Evolutionary conservation across 2,888 invertebrate genomes (phyloP).

Genomic region (Patella pellucida): DNA sequence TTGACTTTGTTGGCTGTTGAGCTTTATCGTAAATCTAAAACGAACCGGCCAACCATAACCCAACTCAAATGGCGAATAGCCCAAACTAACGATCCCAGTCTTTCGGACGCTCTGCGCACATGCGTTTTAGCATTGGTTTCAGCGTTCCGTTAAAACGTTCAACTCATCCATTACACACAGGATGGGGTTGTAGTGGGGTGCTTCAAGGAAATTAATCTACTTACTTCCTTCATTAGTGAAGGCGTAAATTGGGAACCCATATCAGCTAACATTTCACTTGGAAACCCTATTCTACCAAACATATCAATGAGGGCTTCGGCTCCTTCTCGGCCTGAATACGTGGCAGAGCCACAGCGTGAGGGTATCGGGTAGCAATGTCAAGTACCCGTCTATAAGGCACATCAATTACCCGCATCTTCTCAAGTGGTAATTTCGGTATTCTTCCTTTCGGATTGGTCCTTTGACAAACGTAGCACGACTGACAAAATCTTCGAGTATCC

Average conservation of each 20-base stretch:
- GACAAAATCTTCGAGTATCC: constrained; percentile 20
- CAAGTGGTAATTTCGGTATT: constrained; percentile 23
- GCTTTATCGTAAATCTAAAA: no score
- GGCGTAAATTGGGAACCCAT: constrained; percentile 39
- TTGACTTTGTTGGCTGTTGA: no score
- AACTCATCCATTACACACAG: constrained; percentile 22
- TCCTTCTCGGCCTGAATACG: not conserved
- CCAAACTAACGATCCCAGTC: constrained; percentile 37
- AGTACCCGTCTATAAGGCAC: constrained; percentile 36
- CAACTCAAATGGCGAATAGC: no score
- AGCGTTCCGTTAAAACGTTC: constrained; percentile 32
- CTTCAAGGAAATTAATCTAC: constrained; percentile 30
- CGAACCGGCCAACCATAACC: no score
- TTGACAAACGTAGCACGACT: constrained; percentile 30
- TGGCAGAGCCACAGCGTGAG: constrained; percentile 29
- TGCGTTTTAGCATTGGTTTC: constrained; percentile 24
- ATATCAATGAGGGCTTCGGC: constrained; percentile 33
- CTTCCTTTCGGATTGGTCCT: constrained; percentile 1
- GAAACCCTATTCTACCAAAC: constrained; percentile 34
- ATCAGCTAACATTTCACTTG: constrained; percentile 35
- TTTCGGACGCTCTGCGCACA: constrained; percentile 14
- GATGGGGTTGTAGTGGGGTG: constrained; percentile 27
- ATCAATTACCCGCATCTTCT: constrained; percentile 35
- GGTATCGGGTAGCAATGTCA: constrained; percentile 41
- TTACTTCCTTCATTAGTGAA: constrained; percentile 31